phyloP scores from a whole-genome alignment of 2,113 vertebrate species.

The Gambusia holbrooki region DNA sequence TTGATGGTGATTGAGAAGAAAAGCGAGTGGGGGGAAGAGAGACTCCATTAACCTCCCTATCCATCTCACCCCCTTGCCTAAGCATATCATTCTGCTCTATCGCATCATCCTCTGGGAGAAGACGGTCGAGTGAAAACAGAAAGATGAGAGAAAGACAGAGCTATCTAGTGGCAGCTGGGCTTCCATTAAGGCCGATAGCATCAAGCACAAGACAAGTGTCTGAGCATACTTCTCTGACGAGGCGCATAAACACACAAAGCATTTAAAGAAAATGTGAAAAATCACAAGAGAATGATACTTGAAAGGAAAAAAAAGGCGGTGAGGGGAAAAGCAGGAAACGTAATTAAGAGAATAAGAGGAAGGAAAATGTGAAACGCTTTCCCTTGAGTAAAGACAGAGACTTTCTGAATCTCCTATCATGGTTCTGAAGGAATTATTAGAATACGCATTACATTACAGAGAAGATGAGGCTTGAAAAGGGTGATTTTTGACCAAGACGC shows the following conservation, averaged over 20 bases:
- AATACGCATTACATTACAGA: conserved; percentile 4
- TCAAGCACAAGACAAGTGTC: conserved; percentile 62
- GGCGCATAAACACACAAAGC: conserved; percentile 28
- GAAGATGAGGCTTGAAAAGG: neutral
- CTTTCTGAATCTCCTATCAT: conserved; percentile 39
- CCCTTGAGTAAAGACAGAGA: conserved; percentile 32
- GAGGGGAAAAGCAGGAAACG: conserved; percentile 23
- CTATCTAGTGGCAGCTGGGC: conserved; percentile 67
- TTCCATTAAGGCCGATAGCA: conserved; percentile 73
- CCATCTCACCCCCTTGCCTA: conserved; percentile 60
- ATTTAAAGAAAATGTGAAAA: conserved; percentile 4
- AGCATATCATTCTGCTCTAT: conserved; percentile 69
- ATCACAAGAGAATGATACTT: conserved; percentile 15
- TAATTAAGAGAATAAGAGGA: conserved; percentile 30
- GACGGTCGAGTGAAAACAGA: conserved; percentile 56
- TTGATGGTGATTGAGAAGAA: conserved; percentile 60
- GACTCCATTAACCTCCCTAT: conserved; percentile 70
- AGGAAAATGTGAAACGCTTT: conserved; percentile 26
- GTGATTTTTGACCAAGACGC: neutral
- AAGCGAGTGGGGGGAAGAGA: conserved; percentile 27
- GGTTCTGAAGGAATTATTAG: conserved; percentile 42
- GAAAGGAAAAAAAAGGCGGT: conserved; percentile 6
- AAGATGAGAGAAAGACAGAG: conserved; percentile 67
- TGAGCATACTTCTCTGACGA: conserved; percentile 50
- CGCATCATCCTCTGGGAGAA: conserved; percentile 59